Conservation (phyloP, 2,797 vertebrate genomes). For the Glyptemys insculpta region DNA sequence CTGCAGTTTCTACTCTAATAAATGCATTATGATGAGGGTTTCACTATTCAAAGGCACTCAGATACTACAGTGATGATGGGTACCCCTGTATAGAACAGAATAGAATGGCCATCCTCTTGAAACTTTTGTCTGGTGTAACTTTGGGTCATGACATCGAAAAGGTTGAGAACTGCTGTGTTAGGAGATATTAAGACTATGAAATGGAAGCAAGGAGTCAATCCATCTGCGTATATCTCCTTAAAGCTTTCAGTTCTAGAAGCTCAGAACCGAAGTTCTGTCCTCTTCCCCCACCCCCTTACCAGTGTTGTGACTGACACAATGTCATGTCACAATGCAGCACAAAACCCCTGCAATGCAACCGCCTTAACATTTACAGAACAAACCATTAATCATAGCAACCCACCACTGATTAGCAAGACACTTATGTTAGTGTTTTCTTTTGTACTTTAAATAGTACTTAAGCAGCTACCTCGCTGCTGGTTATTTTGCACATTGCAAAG, state of each 20-base stretch:
- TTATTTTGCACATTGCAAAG: background rate
- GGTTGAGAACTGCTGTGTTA: background rate
- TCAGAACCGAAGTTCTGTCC: background rate
- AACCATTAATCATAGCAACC: background rate
- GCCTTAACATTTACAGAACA: background rate
- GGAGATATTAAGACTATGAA: background rate
- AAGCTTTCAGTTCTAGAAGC: background rate
- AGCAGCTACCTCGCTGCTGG: background rate
- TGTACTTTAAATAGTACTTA: background rate
- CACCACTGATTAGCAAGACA: background rate
- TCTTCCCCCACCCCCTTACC: background rate
- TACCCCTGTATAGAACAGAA: background rate
- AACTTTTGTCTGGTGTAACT: background rate
- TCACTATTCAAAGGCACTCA: background rate
- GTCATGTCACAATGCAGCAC: background rate
- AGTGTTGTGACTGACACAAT: background rate
- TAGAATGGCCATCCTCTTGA: background rate
- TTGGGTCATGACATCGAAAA: background rate
- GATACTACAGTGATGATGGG: background rate
- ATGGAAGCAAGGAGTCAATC: background rate
- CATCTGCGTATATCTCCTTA: rapidly evolving
- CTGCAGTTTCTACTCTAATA: slow-evolving; percentile 67
- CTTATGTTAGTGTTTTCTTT: background rate
- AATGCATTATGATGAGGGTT: slow-evolving; percentile 36
- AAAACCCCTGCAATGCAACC: background rate